Base-by-base conservation (phyloP, 2,113 vertebrate species). In the Eudyptes chrysolophus region DNA sequence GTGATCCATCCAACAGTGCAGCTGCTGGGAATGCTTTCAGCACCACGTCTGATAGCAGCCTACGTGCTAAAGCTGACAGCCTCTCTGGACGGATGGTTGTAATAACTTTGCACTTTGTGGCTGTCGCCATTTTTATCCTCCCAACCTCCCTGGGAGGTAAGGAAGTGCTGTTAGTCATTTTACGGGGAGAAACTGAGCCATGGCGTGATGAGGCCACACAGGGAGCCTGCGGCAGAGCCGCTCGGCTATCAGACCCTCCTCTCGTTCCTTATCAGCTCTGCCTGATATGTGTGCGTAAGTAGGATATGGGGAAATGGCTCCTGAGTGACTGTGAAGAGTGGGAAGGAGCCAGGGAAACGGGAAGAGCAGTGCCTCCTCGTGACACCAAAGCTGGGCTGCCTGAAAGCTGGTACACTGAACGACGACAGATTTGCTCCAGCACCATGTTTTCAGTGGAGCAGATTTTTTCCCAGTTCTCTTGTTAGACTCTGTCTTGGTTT, bases 401-500 rank as follows among this genome's bases (percentile, higher is more conserved):
- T 51, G 44, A 78, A 92, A 54, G 10, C 44, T 7, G 20, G 65
- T 46, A 30, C 6, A 4, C 44, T 78, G 80, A 86, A 61, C 2
- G 6, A 64, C 2, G 20, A 57, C 87, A 92, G 71, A 71, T 58
- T 38, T 85, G 70, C 78, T 85, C 34, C 55, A 94, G 66, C 70
- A 58, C 62, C 42, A 17, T 64, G 70, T 87, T 93, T 96, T 83
- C 78, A 94, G 82, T 22, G 38, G 58, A 94, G 34, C 74, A 74
- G 62, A 80, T 64, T 95, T 95, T 94, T 92, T 82, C 71, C 78
- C 62, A 38, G 38, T 70, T 94, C 80, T 93, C 40, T 65, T 65
- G 29, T 89, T 87, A 91, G 91, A 92, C 52, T 84, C 66, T 64
- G 52, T 69, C 74, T 92, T 94, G 92, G 88, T 93, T 93, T 95